These are phyloP conservation scores for Nycticryphes semicollaris DNA, from an alignment of 2,113 vertebrate genomes.

Conservation along the genomic window DNA sequence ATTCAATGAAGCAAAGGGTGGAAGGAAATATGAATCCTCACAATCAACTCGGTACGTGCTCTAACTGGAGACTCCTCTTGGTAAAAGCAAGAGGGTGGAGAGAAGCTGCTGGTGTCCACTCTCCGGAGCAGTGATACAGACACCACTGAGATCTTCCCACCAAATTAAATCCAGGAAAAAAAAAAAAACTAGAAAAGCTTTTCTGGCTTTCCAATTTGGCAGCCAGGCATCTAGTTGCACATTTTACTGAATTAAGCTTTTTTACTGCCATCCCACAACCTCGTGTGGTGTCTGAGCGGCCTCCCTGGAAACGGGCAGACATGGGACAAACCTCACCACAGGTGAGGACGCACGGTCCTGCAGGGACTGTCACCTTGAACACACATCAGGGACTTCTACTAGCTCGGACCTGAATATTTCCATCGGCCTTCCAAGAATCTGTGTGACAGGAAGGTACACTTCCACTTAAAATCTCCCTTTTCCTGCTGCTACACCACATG, in stretches of 20 bases:
- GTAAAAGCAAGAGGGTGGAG: not conserved
- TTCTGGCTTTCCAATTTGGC: not conserved
- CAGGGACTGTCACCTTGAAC: not conserved
- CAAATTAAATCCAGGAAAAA: not conserved
- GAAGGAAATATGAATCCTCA: not conserved
- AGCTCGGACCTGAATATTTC: not conserved
- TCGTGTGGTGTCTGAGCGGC: not conserved
- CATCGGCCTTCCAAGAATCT: not conserved
- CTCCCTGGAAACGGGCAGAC: not conserved
- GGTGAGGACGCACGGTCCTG: not conserved
- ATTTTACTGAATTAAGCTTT: not conserved
- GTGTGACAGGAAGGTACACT: not conserved
- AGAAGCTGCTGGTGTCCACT: not conserved
- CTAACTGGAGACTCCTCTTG: not conserved
- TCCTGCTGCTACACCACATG: not conserved
- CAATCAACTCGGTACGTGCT: not conserved
- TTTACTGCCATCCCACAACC: not conserved
- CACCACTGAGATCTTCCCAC: not conserved
- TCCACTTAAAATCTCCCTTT: not conserved
- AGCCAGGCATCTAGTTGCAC: not conserved
- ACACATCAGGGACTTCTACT: not conserved
- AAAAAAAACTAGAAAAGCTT: not conserved
- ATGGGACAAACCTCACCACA: not conserved
- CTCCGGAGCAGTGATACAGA: not conserved
- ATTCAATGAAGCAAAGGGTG: not conserved